phyloP scores from a whole-genome alignment of 1,140 invertebrate genomes.

The Cephus cinctus region DNA sequence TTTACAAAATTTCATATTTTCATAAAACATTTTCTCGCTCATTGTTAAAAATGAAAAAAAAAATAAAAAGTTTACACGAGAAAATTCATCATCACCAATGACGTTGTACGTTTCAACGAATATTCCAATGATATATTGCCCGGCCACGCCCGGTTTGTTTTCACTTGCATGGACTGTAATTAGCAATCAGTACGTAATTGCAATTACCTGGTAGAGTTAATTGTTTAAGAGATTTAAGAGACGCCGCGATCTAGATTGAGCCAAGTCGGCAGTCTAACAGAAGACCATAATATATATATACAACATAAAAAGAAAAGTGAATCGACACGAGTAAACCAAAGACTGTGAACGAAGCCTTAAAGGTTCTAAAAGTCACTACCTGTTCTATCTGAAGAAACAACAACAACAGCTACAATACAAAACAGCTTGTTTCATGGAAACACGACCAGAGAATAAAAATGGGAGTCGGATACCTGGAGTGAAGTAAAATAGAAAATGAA shows the following conservation, averaged over 20 bases:
- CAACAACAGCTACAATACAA: background rate
- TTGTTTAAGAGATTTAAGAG: slow-evolving; percentile 26
- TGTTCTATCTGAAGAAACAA: background rate
- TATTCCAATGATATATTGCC: slow-evolving; percentile 26
- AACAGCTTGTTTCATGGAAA: background rate
- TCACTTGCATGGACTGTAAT: slow-evolving; percentile 27
- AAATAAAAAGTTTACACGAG: background rate
- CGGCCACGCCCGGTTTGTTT: slow-evolving; percentile 28
- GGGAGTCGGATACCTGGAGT: too few species aligned
- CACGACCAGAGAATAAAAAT: too few species aligned
- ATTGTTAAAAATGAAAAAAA: background rate
- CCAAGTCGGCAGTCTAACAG: background rate
- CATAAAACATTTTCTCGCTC: too few species aligned
- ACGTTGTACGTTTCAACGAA: background rate
- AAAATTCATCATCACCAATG: background rate
- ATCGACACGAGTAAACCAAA: too few species aligned
- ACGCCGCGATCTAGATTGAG: slow-evolving; percentile 21
- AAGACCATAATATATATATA: background rate
- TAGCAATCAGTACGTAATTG: slow-evolving; percentile 32
- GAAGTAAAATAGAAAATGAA: too few species aligned
- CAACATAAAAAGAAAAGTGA: background rate
- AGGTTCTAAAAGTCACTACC: background rate
- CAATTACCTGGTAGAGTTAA: slow-evolving; percentile 25
- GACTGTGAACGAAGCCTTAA: too few species aligned
- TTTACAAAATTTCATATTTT: too few species aligned